These are phyloP conservation scores for Mythimna albipuncta DNA, from an alignment of 2,888 invertebrate species.

Conservation along the genomic window DNA sequence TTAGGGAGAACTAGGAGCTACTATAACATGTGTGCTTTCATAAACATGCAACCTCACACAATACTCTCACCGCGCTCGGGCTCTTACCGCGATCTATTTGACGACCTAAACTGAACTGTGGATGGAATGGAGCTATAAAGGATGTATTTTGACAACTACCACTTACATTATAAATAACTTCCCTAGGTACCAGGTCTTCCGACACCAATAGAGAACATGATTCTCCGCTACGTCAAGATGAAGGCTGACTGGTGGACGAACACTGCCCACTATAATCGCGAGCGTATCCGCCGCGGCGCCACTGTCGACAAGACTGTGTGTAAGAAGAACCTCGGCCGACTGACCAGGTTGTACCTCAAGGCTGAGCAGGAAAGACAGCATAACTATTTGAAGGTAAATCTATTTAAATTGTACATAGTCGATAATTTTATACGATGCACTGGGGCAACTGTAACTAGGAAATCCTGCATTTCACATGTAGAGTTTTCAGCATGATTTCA, in stretches of 20 bases:
- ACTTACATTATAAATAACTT: not conserved
- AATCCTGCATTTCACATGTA: no score
- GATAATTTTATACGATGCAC: not conserved
- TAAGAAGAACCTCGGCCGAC: constrained; percentile 99
- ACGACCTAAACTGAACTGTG: no score
- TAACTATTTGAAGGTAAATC: constrained; percentile 97
- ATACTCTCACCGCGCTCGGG: no score
- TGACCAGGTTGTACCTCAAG: constrained; percentile 98
- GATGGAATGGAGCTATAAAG: no score
- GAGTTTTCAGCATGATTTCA: no score
- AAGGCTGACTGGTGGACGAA: constrained; percentile 99
- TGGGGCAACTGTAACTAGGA: no score
- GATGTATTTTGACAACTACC: no score
- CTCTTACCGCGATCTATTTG: no score
- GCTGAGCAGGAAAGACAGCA: constrained; percentile 99
- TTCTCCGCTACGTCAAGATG: constrained; percentile 99
- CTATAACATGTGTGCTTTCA: no score
- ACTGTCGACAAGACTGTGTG: constrained; percentile 99
- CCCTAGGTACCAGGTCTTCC: constrained; percentile 98
- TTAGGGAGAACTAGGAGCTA: no score
- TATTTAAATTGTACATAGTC: not conserved
- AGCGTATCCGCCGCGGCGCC: constrained; percentile 99
- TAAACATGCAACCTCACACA: no score
- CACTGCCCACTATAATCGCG: constrained; percentile 99
- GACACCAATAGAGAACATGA: constrained; percentile 99